A percentile compares a stretch with the other conserved stretches of the same genome.
Conservation (phyloP, 37 sponge, comb jelly and placozoan genomes). For the Corticium candelabrum region DNA sequence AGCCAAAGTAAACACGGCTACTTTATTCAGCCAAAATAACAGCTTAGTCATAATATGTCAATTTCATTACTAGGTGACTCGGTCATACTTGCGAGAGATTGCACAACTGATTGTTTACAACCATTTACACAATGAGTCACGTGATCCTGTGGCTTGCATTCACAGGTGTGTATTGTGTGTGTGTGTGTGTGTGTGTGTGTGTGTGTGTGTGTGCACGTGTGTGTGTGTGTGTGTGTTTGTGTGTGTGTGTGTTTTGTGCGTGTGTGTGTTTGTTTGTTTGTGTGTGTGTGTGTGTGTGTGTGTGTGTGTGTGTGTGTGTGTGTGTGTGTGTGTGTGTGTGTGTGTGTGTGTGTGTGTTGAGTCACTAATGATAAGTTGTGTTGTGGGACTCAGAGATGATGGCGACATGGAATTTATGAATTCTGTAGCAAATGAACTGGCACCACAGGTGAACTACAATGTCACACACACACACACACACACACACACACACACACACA, state of each 20-base stretch:
- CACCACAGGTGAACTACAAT: conserved; percentile 30
- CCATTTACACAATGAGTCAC: neutral
- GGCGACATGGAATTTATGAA: conserved; percentile 88
- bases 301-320: neutral
- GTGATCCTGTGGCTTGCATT: neutral
- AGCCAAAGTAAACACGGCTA: conserved; percentile 5
- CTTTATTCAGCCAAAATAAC: neutral
- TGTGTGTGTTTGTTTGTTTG: too few species aligned
- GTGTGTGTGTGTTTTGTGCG: too few species aligned
- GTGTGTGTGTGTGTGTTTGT: too few species aligned
- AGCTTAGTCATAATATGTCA: conserved; percentile 2
- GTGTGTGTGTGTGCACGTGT: neutral
- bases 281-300: too few species aligned
- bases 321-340: too few species aligned
- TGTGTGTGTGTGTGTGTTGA: neutral
- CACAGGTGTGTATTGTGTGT: too few species aligned
- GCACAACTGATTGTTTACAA: conserved; percentile 44
- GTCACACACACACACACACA: too few species aligned
- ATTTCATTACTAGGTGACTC: conserved; percentile 9
- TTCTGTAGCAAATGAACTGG: conserved; percentile 37
- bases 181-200: conserved; percentile 7
- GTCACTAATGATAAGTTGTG: too few species aligned
- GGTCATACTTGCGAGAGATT: conserved; percentile 60
- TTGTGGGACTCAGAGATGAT: conserved; percentile 83
- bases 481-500: too few species aligned